Evolutionary conservation across 2,888 invertebrate species (phyloP), one percentile per base, ranked within the genome.

Genomic region (Tenthredo distinguenda): DNA sequence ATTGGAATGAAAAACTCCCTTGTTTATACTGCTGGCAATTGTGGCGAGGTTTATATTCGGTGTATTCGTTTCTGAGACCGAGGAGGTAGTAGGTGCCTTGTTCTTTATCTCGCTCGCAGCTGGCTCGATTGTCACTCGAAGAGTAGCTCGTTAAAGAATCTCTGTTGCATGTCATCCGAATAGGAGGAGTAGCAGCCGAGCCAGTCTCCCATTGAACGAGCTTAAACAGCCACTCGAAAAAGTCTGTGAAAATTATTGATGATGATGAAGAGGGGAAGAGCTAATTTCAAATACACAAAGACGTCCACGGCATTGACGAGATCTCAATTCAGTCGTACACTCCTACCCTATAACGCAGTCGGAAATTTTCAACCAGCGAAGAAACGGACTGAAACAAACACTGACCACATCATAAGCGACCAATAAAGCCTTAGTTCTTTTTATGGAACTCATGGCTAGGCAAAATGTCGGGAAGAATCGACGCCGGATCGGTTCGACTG

Each of bases 71-170:
- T 34, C 68, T 68, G 68, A 68, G 68, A 34, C 31, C 26, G 34
- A 68, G 68, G 68, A 68, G 68, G 68, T 68, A 34, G 68, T 7
- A 5, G 68, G 68, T 74, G 43, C 74, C 74, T 43, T 74, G 43
- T 74, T 21, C 74, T 74, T 74, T 43, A 74, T 43, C 40, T 68
- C 68, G 68, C 31, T 68, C 15, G 74, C 43, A 74, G 40, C 40
- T 74, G 40, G 74, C 74, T 74, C 74, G 43, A 74, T 74, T 74
- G 74, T 74, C 74, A 74, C 74, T 74, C 74, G 74, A 74, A 74
- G 21, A 26, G 68, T 62, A 68, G 74, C 74, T 74, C 74, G 74
- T 74, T 74, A 74, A 74, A 74, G 74, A 74, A 74, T 74, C 43
- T 74, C 40, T 43, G 74, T 43, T 74, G 43, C 74, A 21, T 43